A percentile compares a stretch with the other conserved stretches of the same genome.
Conservation (phyloP, 2,113 vertebrate species). For the Tursiops truncatus region DNA sequence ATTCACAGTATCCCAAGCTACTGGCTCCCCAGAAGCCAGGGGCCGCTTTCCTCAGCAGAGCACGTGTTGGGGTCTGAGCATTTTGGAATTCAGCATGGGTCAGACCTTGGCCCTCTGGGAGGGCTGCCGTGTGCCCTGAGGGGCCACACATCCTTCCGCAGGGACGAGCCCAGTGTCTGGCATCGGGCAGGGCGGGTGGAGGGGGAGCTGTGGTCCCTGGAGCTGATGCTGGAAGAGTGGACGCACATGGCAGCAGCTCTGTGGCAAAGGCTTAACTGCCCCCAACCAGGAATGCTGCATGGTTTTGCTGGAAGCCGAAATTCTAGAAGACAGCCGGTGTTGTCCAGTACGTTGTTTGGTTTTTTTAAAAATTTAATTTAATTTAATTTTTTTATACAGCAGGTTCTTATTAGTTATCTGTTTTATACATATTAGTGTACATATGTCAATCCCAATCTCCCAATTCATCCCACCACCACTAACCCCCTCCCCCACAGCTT, state of each 20-base stretch:
- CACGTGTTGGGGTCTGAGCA: neutral
- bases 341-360: fast-evolving
- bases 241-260: fast-evolving
- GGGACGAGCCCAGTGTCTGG: neutral
- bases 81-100: neutral
- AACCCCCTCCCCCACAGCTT: no score
- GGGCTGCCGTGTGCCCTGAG: neutral
- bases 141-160: fast-evolving
- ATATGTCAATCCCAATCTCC: no score
- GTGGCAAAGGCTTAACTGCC: fast-evolving
- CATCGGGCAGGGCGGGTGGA: neutral
- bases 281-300: fast-evolving
- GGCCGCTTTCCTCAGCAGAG: neutral
- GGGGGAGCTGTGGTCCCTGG: neutral
- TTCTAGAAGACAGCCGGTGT: neutral
- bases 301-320: neutral
- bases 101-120: neutral
- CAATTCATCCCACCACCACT: no score
- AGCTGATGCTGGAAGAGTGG: neutral
- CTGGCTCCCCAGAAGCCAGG: neutral
- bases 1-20: neutral
- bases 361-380: fast-evolving
- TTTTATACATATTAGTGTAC: no score
- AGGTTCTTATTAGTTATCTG: no score
- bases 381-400: no score